Evolutionary conservation across 2,888 invertebrate species (phyloP), one percentile per base, ranked within the genome.

Genomic region (Dolomedes plantarius): DNA sequence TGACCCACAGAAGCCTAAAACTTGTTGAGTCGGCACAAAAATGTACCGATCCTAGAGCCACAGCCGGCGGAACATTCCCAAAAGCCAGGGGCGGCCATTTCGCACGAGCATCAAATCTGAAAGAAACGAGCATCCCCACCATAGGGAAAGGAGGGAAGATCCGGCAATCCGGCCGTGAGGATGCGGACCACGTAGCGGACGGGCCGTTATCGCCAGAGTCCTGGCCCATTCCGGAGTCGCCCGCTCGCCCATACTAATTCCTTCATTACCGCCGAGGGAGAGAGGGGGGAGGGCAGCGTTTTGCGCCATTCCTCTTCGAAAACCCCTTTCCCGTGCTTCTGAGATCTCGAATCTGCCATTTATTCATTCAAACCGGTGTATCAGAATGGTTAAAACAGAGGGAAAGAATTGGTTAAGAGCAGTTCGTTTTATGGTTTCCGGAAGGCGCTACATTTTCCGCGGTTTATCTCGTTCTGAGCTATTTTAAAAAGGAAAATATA

Each of bases 241-340:
- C 56, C n/a, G 36, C 41, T 29, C 74, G 36, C 73, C 32, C 81
- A 81, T 81, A 81, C 81, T 74, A 74, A 81, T 81, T 74, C 41
- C 78, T 41, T 78, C 69, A 78, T 71, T 71, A 69, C 29, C 7
- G 13, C 65, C 19, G 28, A 1, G 16, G 32, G 67, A 32, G 64
- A 67, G 36, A 32, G 32, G 32, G 32, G 27, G 6, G 32, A 27
- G 6, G 32, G 32, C 5, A 1, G 19, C 19, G 31, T 36, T 13
- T 36, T 32, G 19, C 19, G 71, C 23, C 31, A n/a, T 56, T 29
- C 29, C 13, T 31, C 2, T 56, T 27, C 31, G n/a, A 11, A 50
- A 72, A 28, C 31, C 56, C 0, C 39, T 31, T 29, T 23, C 27
- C 36, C 6, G 32, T n/a, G n/a, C n/a, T n/a, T n/a, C n/a, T 36